Percentiles rank a stretch among this genome's conserved stretches.
These are phyloP conservation scores for Cistogaster globosa DNA, from an alignment of 2,888 invertebrate species.

Conservation along the genomic window DNA sequence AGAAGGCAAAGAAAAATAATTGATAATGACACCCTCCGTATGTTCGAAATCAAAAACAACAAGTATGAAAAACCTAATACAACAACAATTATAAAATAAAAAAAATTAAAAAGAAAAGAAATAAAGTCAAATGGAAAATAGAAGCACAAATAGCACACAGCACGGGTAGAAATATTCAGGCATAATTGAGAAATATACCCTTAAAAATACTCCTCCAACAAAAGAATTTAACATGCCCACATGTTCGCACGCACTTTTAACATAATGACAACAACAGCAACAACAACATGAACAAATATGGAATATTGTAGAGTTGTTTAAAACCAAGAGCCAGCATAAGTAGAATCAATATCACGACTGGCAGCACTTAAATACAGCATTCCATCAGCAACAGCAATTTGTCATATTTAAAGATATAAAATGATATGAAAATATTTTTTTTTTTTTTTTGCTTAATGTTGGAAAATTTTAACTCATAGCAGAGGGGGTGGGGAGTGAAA, in stretches of 20 bases:
- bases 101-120: background rate
- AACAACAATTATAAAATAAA: conserved; percentile 42
- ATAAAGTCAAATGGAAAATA: conserved; percentile 54
- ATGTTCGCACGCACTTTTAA: conserved; percentile 49
- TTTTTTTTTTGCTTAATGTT: conserved; percentile 11
- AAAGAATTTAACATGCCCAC: conserved; percentile 39
- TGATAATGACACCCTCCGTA: conserved; percentile 69
- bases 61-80: conserved; percentile 20
- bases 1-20: conserved; percentile 56
- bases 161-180: conserved; percentile 5
- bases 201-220: conserved; percentile 50
- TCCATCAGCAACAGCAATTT: conserved; percentile 69
- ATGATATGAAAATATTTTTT: conserved; percentile 47
- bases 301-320: background rate
- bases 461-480: background rate
- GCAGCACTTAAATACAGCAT: conserved; percentile 67
- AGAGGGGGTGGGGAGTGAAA: background rate
- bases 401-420: conserved; percentile 66
- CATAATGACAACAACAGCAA: background rate
- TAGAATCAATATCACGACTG: conserved; percentile 31
- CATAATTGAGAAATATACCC: conserved; percentile 63
- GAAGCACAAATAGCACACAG: background rate
- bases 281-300: conserved; percentile 11
- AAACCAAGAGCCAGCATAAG: conserved; percentile 40
- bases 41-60: conserved; percentile 62